These are phyloP conservation scores for Aviceda subcristata DNA, from an alignment of 2,113 vertebrate species.

Conservation along the genomic window DNA sequence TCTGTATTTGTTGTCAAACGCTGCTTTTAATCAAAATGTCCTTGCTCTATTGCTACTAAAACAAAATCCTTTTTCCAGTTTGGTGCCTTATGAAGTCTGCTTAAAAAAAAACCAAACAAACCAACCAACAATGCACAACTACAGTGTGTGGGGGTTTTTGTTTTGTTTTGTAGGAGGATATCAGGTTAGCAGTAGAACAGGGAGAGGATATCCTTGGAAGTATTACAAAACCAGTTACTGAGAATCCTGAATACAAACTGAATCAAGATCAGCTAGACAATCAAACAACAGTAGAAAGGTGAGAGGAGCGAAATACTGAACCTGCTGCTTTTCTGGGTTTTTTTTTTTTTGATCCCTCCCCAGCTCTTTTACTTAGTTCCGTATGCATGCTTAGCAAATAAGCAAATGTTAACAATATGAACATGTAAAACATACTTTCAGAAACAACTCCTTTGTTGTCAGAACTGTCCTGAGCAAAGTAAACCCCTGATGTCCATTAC, in stretches of 20 bases:
- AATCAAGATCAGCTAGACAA: slow-evolving; percentile 94
- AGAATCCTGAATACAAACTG: slow-evolving; percentile 81
- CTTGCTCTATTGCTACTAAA: neutral
- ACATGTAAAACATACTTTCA: neutral
- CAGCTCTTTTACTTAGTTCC: neutral
- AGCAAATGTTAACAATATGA: neutral
- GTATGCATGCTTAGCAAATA: neutral
- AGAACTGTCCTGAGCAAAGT: neutral
- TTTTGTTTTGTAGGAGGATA: slow-evolving; percentile 77
- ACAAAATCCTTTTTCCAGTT: neutral
- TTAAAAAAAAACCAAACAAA: neutral
- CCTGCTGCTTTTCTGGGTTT: neutral
- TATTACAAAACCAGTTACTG: slow-evolving; percentile 83
- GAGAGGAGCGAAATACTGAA: neutral
- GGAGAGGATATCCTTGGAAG: slow-evolving; percentile 81
- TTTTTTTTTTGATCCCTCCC: neutral
- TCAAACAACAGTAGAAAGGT: slow-evolving; percentile 91
- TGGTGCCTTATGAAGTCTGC: neutral
- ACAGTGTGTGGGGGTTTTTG: accelerated
- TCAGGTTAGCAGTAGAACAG: slow-evolving; percentile 78
- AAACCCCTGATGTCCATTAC: neutral
- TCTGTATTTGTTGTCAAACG: neutral
- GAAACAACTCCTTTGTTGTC: neutral
- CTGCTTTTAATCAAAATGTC: neutral
- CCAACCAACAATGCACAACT: neutral